These are phyloP conservation scores for Amphiprion ocellaris DNA, from an alignment of 2,113 vertebrate species.

Conservation along the genomic window DNA sequence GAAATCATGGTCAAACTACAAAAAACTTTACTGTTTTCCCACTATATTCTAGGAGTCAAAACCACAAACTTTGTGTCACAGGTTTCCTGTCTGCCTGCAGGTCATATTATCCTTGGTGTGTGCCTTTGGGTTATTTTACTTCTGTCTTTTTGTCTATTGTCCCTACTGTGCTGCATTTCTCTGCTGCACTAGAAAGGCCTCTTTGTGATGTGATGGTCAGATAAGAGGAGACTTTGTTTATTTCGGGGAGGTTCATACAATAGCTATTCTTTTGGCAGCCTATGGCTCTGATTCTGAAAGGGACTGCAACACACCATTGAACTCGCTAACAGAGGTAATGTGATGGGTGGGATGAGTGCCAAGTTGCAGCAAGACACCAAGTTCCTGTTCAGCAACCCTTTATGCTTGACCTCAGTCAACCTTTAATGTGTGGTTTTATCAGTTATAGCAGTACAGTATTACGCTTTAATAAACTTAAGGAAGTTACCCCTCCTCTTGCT, in stretches of 20 bases:
- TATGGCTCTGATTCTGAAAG: conserved; percentile 26
- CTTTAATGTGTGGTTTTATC: background rate
- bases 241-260: conserved; percentile 67
- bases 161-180: conserved; percentile 41
- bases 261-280: conserved; percentile 54
- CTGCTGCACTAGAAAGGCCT: conserved; percentile 58
- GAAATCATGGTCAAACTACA: no score
- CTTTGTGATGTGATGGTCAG: conserved; percentile 50
- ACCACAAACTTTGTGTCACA: background rate
- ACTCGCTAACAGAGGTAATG: conserved; percentile 54
- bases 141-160: conserved; percentile 67
- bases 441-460: no score
- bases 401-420: background rate
- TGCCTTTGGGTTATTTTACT: background rate
- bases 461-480: no score
- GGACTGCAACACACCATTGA: conserved; percentile 59
- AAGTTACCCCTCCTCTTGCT: no score
- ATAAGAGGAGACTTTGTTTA: conserved; percentile 79
- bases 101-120: conserved; percentile 1
- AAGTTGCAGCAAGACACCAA: conserved; percentile 48
- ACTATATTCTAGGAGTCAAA: background rate
- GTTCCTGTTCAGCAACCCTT: conserved; percentile 1
- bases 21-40: background rate
- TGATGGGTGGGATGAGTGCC: conserved; percentile 71
- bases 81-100: background rate